Base-by-base conservation (phyloP, 2,888 invertebrate genomes). In the Cosmia pyralina region DNA sequence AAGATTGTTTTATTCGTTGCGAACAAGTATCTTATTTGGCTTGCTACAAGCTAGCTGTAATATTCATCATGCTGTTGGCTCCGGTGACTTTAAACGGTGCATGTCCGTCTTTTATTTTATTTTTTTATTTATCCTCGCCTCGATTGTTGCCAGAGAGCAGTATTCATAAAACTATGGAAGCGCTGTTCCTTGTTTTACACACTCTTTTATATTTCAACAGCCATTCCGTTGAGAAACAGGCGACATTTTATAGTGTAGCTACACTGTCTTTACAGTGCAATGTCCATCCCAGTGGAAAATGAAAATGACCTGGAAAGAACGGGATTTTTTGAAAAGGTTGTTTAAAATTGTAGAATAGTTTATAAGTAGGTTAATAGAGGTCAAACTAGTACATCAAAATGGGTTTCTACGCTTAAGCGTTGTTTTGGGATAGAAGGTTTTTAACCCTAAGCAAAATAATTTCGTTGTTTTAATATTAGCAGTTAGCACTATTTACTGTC, bases 41-140 rank as follows among this genome's bases (percentile, higher is more conserved):
- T 83, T 84, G 85, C 86, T 87, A 85, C 89, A 85, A 88, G 90
- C 92, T 86, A 92, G 90, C 91, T 94, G 93, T 91, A 93, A 94
- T 94, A 94, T 95, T 93, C 93, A 94, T 94, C 93, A 94, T 94
- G 89, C 88, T 90, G 92, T 91, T 93, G 92, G 93, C 94, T 91
- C 90, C 90, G 88, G 90, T 91, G 91, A 93, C 93, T 93, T 93
- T 93, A 94, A 95, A 93, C 93, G 92, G 91, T 91, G 92, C 94
- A 93, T 94, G 92, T 93, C 92, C 89, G 89, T 90, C 88, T 91
- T 90, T 89, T 89, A 88, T 79, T 85, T 81, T 85, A 77, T 78
- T 71, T 89, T 90, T 91, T 92, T 93, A 92, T 94, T 93, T 93
- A 93, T 92, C 90, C 91, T 89, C 91, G 92, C 92, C 92, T 90